phyloP scores from a whole-genome alignment of 2,113 vertebrate genomes.

The Rhadina sibilatrix region DNA sequence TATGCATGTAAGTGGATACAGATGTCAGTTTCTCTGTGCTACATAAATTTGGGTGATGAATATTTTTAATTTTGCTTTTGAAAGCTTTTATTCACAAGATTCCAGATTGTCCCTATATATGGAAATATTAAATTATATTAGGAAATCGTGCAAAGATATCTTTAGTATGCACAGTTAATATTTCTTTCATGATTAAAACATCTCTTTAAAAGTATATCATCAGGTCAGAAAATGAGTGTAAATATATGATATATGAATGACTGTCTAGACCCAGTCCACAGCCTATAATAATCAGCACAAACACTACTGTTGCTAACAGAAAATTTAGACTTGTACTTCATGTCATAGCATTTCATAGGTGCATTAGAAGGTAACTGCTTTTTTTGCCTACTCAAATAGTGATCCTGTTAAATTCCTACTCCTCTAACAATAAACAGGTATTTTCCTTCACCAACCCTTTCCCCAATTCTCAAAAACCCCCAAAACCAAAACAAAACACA shows the following conservation, averaged over 20 bases:
- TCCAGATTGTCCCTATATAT: constrained; percentile 28
- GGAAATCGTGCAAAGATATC: constrained; percentile 19
- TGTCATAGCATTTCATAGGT: neutral
- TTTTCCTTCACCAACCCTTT: neutral
- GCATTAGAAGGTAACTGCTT: neutral
- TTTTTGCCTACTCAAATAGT: neutral
- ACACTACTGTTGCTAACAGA: neutral
- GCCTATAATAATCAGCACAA: neutral
- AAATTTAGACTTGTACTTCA: neutral
- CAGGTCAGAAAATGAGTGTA: neutral
- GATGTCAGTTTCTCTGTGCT: constrained; percentile 44
- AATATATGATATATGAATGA: neutral
- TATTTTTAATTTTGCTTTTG: constrained; percentile 57
- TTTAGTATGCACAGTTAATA: neutral
- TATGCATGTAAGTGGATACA: constrained; percentile 58
- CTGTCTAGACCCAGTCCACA: neutral
- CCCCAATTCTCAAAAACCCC: neutral
- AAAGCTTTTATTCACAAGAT: constrained; percentile 44
- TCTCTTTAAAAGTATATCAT: neutral
- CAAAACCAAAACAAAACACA: neutral
- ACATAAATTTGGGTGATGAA: constrained; percentile 51
- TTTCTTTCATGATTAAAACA: constrained; percentile 9
- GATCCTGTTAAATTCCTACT: neutral
- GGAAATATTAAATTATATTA: constrained; percentile 38
- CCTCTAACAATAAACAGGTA: neutral